phyloP scores from a whole-genome alignment of 2,113 vertebrate species.

The Dolichotis patagonum region DNA sequence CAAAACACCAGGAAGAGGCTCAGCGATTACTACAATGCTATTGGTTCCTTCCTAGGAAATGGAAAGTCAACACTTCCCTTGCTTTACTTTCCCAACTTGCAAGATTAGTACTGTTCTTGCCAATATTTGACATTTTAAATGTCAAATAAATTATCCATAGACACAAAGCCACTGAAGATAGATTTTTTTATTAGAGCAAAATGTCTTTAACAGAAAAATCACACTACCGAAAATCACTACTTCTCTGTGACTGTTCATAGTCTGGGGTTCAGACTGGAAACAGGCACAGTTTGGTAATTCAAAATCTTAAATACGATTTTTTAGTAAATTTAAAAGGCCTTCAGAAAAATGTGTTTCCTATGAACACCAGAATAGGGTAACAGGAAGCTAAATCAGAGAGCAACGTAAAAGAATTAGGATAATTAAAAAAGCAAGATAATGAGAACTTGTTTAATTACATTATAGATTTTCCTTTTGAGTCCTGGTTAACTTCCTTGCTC shows the following conservation, averaged over 20 bases:
- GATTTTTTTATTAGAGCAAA: slow-evolving; percentile 85
- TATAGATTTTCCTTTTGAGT: slow-evolving; percentile 62
- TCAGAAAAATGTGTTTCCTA: neutral
- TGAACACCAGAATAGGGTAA: neutral
- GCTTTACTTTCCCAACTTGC: slow-evolving; percentile 76
- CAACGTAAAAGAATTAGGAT: slow-evolving; percentile 25
- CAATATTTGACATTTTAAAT: slow-evolving; percentile 83
- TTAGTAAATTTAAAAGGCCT: neutral
- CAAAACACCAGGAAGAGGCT: slow-evolving; percentile 26
- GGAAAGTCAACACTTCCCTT: slow-evolving; percentile 80
- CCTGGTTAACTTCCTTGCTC: neutral
- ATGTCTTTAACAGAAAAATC: slow-evolving; percentile 75
- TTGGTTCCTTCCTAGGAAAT: slow-evolving; percentile 73
- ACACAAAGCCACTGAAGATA: slow-evolving; percentile 80
- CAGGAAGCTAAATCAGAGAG: slow-evolving; percentile 31
- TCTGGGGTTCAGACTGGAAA: neutral
- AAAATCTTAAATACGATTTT: neutral
- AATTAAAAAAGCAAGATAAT: slow-evolving; percentile 58
- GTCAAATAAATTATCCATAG: slow-evolving; percentile 83
- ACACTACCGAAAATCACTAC: slow-evolving; percentile 62
- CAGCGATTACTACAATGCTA: slow-evolving; percentile 74
- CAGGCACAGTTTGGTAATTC: neutral
- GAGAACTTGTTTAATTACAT: slow-evolving; percentile 62
- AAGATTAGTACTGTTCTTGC: slow-evolving; percentile 74
- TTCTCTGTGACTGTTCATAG: slow-evolving; percentile 58